These are phyloP conservation scores for Drosophila atripex DNA, from an alignment of 2,888 invertebrate genomes.

Conservation along the genomic window DNA sequence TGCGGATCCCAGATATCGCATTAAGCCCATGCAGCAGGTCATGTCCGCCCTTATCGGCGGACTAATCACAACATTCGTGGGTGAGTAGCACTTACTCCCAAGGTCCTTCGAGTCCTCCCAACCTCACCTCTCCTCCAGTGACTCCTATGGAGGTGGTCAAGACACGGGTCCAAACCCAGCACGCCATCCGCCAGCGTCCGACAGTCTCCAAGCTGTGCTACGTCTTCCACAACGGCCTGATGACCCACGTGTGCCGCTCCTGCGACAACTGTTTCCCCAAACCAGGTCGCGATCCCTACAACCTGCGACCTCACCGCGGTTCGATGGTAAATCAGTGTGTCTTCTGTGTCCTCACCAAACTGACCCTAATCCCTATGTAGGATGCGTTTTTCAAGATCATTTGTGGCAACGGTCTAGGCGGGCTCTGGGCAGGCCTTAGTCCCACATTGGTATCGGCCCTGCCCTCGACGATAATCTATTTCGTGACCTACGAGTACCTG, in stretches of 20 bases:
- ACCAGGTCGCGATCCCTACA: conserved; percentile 35
- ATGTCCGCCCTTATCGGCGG: conserved; percentile 87
- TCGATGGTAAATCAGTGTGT: conserved; percentile 85
- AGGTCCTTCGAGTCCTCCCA: background rate
- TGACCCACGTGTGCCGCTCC: conserved; percentile 97
- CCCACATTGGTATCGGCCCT: conserved; percentile 97
- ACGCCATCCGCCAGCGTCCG: conserved; percentile 86
- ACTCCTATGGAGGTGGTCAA: conserved; percentile 99
- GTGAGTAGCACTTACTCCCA: conserved; percentile 84
- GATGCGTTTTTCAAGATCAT: conserved; percentile 97
- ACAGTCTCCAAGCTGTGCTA: conserved; percentile 92
- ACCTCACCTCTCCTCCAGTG: conserved; percentile 86
- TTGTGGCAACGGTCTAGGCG: conserved; percentile 92
- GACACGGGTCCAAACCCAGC: conserved; percentile 95
- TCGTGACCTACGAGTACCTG: conserved; percentile 96
- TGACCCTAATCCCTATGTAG: conserved; percentile 84
- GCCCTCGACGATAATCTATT: conserved; percentile 97
- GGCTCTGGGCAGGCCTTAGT: conserved; percentile 97
- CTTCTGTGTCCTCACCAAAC: background rate
- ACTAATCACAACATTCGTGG: conserved; percentile 92
- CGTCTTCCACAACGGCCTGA: conserved; percentile 97
- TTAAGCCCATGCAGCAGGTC: conserved; percentile 78
- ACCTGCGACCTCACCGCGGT: conserved; percentile 85
- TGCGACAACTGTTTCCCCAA: conserved; percentile 76
- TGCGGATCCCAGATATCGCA: conserved; percentile 90